Evolutionary conservation across 2,888 invertebrate genomes (phyloP), one percentile per base, ranked within the genome.

Genomic region (Hemaris fuciformis): DNA sequence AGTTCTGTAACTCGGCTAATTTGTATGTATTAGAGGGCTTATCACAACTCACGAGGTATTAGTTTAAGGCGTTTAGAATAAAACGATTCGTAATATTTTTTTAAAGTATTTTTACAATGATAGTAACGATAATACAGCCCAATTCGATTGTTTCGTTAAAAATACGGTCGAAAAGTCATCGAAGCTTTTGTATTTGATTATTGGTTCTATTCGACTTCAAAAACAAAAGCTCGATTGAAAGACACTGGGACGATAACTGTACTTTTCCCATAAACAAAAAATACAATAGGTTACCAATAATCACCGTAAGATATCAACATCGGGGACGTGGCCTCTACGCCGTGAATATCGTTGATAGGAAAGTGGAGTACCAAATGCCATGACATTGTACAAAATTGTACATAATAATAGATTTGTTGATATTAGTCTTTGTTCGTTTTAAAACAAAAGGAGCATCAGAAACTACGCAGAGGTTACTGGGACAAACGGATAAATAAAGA

Each of bases 391-490:
- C 25, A 56, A 69, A 69, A 67, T 68, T 69, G 66, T 69, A 59
- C 42, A 31, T 59, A 59, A 62, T 72, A 75, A 76, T 70, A 71
- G 72, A 70, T 70, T 68, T 63, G 66, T 64, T 71, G 70, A 71
- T 69, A 61, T 70, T 56, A 67, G 67, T 72, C 79, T 62, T 80
- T 79, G 82, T 77, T 78, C 70, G 62, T 63, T 56, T 56, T 45
- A 56, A 62, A 75, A 83, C 74, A 84, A 85, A 81, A 83, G 68
- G 73, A 74, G 69, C 68, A 69, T 69, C 67, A 74, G 73, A 79
- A 79, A 77, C 72, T 71, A 69, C 69, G 73, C 64, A 68, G 75
- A 81, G 87, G 86, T 87, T 79, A 86, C 80, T 85, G 73, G 87
- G 81, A 77, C 85, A 20, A 22, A 2, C 5, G 77, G 76, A 75